Evolutionary conservation across 1,140 invertebrate genomes (phyloP), one percentile per base, ranked within the genome.

Genomic region (Halyomorpha halys): DNA sequence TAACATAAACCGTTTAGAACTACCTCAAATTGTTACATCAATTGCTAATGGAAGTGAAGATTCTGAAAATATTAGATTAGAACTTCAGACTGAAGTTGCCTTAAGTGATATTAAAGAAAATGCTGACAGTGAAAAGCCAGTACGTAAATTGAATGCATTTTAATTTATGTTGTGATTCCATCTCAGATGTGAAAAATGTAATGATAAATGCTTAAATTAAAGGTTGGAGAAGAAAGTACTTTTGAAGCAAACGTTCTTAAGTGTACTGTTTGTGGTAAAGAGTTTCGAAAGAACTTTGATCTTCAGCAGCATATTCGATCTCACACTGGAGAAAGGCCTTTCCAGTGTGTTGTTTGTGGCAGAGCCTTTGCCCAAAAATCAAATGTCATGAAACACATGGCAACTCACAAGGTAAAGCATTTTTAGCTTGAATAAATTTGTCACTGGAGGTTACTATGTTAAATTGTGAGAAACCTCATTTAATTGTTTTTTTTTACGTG

Each of bases 381-480:
- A 68, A 84, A 86, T 70, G 78, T 86, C 4, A 82, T 83, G 67
- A 84, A 86, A 72, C 84, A 86, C 68, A 79, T 85, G 72, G 77
- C 81, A 15, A 83, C 82, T 56, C 85, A 86, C 71, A 86, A 84
- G 70, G 84, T 79, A 56, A 39, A 39, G 34, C 13, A n/a, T n/a
- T n/a, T n/a, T n/a, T n/a, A n/a, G n/a, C n/a, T n/a, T n/a, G n/a
- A n/a, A n/a, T n/a, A n/a, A n/a, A n/a, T n/a, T n/a, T n/a, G n/a
- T n/a, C n/a, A n/a, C n/a, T n/a, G n/a, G n/a, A n/a, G n/a, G n/a
- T 30, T 30, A 30, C 27, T 30, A 30, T 30, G 3, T 4, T 30
- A 30, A n/a, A 30, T 8, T 30, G 8, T 30, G 27, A n/a, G n/a
- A 30, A 30, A 30, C 27, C 3, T 3, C 27, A 30, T 30, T 30